These are phyloP conservation scores for Phyllotis vaccarum DNA, from an alignment of 2,797 vertebrate species.

Conservation along the genomic window DNA sequence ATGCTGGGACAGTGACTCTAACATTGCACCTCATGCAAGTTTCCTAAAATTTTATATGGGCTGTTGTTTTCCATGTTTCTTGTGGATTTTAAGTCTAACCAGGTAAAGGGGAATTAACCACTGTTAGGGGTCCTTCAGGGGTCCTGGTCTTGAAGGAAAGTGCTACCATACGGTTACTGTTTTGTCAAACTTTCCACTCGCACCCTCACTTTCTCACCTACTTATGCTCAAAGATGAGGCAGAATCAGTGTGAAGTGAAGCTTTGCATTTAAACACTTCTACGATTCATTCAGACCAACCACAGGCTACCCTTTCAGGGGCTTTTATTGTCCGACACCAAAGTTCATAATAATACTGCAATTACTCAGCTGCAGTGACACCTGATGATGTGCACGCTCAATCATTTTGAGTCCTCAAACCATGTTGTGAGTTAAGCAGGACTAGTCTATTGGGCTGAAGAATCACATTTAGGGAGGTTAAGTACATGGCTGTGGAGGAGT, in stretches of 20 bases:
- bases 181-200: not conserved
- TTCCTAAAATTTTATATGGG: not conserved
- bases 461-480: not conserved
- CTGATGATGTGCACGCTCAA: not conserved
- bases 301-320: not conserved
- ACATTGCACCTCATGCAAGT: not conserved
- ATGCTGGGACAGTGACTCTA: not conserved
- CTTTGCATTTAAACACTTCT: constrained; percentile 18
- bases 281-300: not conserved
- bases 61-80: not conserved
- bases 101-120: not conserved
- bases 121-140: not conserved
- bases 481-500: not conserved
- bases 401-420: not conserved
- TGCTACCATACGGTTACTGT: not conserved
- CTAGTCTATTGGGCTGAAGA: not conserved
- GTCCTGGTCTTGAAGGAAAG: not conserved
- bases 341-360: not conserved
- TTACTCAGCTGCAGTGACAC: not conserved
- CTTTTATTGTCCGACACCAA: constrained; percentile 29
- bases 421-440: not conserved
- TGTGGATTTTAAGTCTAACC: not conserved
- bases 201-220: no score
- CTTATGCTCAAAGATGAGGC: not conserved
- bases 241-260: not conserved